phyloP scores from a whole-genome alignment of 1,140 invertebrate species.

The Lordiphosa collinella region DNA sequence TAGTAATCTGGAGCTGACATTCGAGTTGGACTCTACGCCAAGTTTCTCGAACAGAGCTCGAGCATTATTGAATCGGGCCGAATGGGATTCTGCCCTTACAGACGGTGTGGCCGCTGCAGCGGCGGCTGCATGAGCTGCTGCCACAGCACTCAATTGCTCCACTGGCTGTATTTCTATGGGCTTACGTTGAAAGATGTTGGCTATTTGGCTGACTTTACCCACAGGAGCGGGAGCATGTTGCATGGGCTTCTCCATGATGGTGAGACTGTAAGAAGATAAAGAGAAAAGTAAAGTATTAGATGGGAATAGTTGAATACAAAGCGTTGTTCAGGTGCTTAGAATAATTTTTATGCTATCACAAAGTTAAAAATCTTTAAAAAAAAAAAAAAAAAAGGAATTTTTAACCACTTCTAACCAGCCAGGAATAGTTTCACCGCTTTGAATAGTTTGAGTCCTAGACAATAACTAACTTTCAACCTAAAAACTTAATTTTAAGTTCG shows the following conservation, averaged over 20 bases:
- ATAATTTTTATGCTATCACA: too few relatives aligned
- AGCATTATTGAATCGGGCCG: slow-evolving; percentile 94
- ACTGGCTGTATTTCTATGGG: slow-evolving; percentile 79
- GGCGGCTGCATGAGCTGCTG: slow-evolving; percentile 67
- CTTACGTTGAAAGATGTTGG: slow-evolving; percentile 91
- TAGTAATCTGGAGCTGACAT: slow-evolving; percentile 65
- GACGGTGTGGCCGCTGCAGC: slow-evolving; percentile 57
- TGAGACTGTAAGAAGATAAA: slow-evolving; percentile 26
- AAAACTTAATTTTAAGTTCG: too few relatives aligned
- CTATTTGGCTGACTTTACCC: slow-evolving; percentile 93
- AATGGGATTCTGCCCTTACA: slow-evolving; percentile 90
- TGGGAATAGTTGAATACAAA: too few relatives aligned
- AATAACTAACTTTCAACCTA: too few relatives aligned
- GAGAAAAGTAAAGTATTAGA: neutral
- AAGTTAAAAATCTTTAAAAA: too few relatives aligned
- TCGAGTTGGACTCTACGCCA: slow-evolving; percentile 85
- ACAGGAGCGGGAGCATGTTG: slow-evolving; percentile 82
- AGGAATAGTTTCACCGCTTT: too few relatives aligned
- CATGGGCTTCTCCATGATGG: slow-evolving; percentile 86
- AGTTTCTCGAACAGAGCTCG: slow-evolving; percentile 95
- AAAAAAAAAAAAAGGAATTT: too few relatives aligned
- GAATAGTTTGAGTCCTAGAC: too few relatives aligned
- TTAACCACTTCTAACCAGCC: too few relatives aligned
- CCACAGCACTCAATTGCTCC: slow-evolving; percentile 71
- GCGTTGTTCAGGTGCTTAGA: too few relatives aligned